These are phyloP conservation scores for Ptychochromis oligacanthus DNA, from an alignment of 2,113 vertebrate genomes.

Conservation along the genomic window DNA sequence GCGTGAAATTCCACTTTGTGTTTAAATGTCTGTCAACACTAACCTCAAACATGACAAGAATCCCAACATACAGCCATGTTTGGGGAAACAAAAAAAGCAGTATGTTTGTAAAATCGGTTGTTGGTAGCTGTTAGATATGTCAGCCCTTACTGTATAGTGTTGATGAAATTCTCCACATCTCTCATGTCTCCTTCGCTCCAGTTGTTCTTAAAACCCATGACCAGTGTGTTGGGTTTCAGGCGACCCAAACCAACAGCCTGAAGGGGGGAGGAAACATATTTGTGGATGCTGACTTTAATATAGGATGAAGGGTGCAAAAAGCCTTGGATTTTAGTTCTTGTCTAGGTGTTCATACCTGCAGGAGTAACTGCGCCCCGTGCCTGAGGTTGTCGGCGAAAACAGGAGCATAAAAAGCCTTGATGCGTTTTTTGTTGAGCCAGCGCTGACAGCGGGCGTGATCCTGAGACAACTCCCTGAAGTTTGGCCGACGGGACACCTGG, in stretches of 20 bases:
- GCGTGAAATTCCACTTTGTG: background rate
- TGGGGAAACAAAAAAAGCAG: background rate
- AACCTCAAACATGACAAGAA: background rate
- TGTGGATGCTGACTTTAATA: background rate
- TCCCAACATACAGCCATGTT: background rate
- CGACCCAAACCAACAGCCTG: constrained; percentile 94
- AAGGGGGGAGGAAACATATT: rapidly evolving
- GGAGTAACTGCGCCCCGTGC: constrained; percentile 90
- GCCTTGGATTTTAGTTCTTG: rapidly evolving
- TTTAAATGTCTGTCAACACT: background rate
- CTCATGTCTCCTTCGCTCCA: constrained; percentile 92
- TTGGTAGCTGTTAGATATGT: background rate
- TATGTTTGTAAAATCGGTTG: background rate
- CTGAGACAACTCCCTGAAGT: constrained; percentile 88
- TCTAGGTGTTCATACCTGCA: constrained; percentile 81
- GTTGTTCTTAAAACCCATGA: constrained; percentile 96
- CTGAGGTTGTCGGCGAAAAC: constrained; percentile 92
- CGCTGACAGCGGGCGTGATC: constrained; percentile 90
- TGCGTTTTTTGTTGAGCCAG: constrained; percentile 92
- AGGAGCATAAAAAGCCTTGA: constrained; percentile 93
- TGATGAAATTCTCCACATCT: constrained; percentile 94
- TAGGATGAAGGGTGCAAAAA: background rate
- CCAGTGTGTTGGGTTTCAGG: constrained; percentile 93
- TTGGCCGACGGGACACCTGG: constrained; percentile 89
- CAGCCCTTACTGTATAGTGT: constrained; percentile 90